Evolutionary conservation across 2,113 vertebrate genomes (phyloP).

Genomic region (Galbula dea): DNA sequence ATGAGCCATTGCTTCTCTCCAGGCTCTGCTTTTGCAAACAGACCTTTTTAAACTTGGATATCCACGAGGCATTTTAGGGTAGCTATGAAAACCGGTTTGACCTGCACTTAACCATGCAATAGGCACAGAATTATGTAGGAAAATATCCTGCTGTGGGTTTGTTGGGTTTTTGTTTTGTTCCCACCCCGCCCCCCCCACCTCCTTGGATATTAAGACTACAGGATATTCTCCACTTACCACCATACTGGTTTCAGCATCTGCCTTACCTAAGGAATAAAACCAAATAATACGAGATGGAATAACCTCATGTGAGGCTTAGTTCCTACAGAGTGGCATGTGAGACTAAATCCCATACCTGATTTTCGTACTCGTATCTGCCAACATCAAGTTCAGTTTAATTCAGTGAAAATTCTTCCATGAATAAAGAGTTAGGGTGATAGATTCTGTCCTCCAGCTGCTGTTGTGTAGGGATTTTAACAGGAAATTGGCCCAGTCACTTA

Average conservation of each 20-base stretch:
- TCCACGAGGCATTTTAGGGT: background rate
- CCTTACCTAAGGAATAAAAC: background rate
- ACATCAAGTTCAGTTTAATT: background rate
- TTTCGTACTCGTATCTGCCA: background rate
- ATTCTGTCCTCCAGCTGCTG: background rate
- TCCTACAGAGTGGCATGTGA: background rate
- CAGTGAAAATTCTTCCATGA: background rate
- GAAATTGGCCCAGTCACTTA: background rate
- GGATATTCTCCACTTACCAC: background rate
- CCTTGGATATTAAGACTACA: background rate
- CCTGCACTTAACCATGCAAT: background rate
- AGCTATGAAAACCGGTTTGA: background rate
- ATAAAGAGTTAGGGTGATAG: background rate
- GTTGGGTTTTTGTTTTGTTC: background rate
- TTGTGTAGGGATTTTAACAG: background rate
- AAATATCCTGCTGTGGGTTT: background rate
- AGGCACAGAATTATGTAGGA: background rate
- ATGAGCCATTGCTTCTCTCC: background rate
- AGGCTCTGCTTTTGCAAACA: background rate
- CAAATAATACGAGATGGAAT: background rate
- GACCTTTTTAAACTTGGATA: background rate
- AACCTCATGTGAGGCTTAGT: background rate
- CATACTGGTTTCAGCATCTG: background rate
- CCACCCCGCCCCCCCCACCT: too few species aligned
- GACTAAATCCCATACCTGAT: background rate